Evolutionary conservation across 1,140 invertebrate species (phyloP).

Genomic region (Pogonomyrmex californicus): DNA sequence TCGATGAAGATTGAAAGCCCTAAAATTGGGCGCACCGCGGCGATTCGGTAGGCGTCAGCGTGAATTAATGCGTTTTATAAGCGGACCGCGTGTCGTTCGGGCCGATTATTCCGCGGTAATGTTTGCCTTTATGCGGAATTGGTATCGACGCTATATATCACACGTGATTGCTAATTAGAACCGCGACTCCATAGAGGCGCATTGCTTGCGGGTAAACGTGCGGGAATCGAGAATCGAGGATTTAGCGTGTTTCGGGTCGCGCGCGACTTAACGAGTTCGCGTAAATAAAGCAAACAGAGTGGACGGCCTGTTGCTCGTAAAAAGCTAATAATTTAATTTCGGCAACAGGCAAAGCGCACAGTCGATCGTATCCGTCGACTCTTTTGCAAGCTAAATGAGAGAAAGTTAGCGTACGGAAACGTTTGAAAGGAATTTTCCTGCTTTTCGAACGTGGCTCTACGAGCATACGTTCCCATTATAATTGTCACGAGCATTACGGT

Average conservation of each 20-base stretch:
- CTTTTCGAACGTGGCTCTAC: too few species aligned
- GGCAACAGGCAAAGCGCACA: not conserved
- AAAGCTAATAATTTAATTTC: constrained; percentile 18
- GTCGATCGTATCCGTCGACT: not conserved
- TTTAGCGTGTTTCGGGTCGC: not conserved
- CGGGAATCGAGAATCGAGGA: not conserved
- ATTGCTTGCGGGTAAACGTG: constrained; percentile 47
- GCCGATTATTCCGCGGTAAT: constrained; percentile 6
- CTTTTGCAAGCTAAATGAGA: not conserved
- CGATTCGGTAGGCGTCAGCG: not conserved
- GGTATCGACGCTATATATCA: constrained; percentile 39
- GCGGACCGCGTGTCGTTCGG: not conserved
- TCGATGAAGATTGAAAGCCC: constrained; percentile 50
- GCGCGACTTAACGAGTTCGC: not conserved
- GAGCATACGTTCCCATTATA: not conserved
- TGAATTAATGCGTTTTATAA: constrained; percentile 8
- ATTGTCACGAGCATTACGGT: constrained; percentile 2
- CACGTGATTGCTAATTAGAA: constrained; percentile 52
- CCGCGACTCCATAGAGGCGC: constrained; percentile 21
- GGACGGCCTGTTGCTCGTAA: not conserved
- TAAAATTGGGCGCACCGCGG: constrained; percentile 20
- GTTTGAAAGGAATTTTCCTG: not conserved
- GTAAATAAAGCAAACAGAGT: not conserved
- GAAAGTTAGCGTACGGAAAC: not conserved
- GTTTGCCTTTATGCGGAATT: constrained; percentile 26